Evolutionary conservation across 2,888 invertebrate species (phyloP).

Genomic region (Tenthredo scrophulariae): DNA sequence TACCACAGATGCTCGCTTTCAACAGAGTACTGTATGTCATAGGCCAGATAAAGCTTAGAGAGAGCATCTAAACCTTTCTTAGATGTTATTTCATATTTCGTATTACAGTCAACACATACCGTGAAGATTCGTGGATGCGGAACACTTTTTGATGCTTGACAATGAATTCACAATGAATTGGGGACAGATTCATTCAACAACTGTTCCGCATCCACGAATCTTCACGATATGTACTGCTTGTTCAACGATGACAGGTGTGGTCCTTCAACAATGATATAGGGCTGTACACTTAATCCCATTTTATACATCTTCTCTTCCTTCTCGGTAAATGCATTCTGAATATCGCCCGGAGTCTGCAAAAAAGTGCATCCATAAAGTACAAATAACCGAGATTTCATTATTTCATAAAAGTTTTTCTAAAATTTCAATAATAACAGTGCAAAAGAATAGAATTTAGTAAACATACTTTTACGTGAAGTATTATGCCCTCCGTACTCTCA

Average conservation of each 20-base stretch:
- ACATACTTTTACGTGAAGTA: slow-evolving; percentile 47
- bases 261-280: slow-evolving; percentile 35
- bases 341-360: slow-evolving; percentile 51
- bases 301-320: slow-evolving; percentile 40
- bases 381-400: slow-evolving; percentile 8
- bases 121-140: too few relatives aligned
- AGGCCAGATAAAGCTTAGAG: slow-evolving; percentile 43
- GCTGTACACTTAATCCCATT: slow-evolving; percentile 52
- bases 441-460: neutral
- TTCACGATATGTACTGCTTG: slow-evolving; percentile 33
- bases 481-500: slow-evolving; percentile 41
- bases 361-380: neutral
- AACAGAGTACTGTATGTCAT: slow-evolving; percentile 35
- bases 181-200: too few relatives aligned
- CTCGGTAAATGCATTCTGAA: slow-evolving; percentile 34
- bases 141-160: too few relatives aligned
- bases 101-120: slow-evolving; percentile 26
- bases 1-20: slow-evolving; percentile 46
- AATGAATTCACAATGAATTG: too few relatives aligned
- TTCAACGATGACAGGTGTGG: slow-evolving; percentile 21
- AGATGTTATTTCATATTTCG: slow-evolving; percentile 28
- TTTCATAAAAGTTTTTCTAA: neutral
- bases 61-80: slow-evolving; percentile 44
- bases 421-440: neutral
- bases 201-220: too few relatives aligned